Conservation (phyloP, 2,113 vertebrate species). For the Spermophilus dauricus region DNA sequence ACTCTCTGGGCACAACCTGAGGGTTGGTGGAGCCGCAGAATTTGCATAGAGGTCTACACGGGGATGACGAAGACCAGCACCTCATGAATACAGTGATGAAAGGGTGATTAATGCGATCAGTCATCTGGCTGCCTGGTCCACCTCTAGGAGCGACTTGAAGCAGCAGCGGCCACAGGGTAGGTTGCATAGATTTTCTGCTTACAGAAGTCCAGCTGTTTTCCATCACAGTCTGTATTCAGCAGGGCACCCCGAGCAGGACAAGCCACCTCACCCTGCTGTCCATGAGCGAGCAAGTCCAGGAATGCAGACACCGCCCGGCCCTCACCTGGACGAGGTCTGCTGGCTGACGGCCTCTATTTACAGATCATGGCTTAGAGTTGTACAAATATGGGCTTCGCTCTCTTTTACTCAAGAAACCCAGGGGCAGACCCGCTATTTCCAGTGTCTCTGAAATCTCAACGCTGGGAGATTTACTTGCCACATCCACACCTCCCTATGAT, state of each 20-base stretch:
- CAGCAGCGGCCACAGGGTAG: not conserved
- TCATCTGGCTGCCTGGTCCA: conserved; percentile 59
- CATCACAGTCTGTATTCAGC: not conserved
- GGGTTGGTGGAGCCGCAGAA: conserved; percentile 36
- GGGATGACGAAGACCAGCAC: conserved; percentile 44
- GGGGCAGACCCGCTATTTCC: conserved; percentile 63
- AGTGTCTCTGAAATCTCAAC: conserved; percentile 73
- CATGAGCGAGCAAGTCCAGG: not conserved
- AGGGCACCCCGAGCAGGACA: not conserved
- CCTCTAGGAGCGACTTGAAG: not conserved
- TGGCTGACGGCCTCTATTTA: conserved; percentile 49
- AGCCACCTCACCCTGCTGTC: not conserved
- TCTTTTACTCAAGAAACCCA: conserved; percentile 72
- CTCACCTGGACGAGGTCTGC: not conserved
- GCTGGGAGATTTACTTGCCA: conserved; percentile 48
- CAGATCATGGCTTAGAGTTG: conserved; percentile 32
- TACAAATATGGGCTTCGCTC: conserved; percentile 59
- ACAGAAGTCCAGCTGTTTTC: conserved; percentile 30
- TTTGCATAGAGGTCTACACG: not conserved
- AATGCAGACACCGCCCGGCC: not conserved
- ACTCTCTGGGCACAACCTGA: conserved; percentile 73
- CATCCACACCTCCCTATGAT: conserved; percentile 79
- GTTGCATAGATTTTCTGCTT: not conserved
- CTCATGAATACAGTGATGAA: conserved; percentile 44
- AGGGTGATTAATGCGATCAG: conserved; percentile 42